Evolutionary conservation across 1,140 invertebrate genomes (phyloP).

Genomic region (Euura saliciscinereae): DNA sequence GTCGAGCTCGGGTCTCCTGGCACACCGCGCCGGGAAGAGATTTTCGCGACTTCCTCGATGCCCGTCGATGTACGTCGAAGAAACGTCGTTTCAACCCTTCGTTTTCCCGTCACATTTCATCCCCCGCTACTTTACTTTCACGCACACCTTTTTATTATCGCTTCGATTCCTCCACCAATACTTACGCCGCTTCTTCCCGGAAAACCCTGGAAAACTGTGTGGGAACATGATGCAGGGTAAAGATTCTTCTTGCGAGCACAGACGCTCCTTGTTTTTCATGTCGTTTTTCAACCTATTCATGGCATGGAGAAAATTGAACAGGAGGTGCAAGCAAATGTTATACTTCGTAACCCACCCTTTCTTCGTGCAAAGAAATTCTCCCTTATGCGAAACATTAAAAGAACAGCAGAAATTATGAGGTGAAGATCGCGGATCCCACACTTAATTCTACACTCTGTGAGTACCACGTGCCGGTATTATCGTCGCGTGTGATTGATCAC

Average conservation of each 20-base stretch:
- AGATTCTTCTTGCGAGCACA: no score
- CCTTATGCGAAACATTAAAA: no score
- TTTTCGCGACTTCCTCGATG: slow-evolving; percentile 1
- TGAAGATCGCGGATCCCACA: slow-evolving; percentile 17
- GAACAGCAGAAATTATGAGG: slow-evolving; percentile 26
- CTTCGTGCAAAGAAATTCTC: background rate
- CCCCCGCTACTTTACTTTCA: background rate
- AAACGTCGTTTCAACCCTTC: background rate
- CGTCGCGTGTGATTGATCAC: slow-evolving; percentile 3
- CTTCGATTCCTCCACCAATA: background rate
- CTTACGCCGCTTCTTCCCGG: no score
- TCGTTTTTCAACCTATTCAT: no score
- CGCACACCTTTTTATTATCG: no score
- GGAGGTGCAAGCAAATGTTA: background rate
- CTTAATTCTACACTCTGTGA: background rate
- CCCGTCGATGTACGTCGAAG: background rate
- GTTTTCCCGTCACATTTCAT: background rate
- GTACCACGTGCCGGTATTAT: background rate
- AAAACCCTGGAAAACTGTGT: no score
- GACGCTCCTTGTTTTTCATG: no score
- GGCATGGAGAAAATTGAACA: background rate
- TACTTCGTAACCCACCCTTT: no score
- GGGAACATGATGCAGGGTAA: no score
- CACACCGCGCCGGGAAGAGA: background rate
- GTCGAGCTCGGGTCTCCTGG: background rate